These are phyloP conservation scores for Notolepis coatsorum DNA, from an alignment of 2,797 vertebrate species.

Conservation along the genomic window DNA sequence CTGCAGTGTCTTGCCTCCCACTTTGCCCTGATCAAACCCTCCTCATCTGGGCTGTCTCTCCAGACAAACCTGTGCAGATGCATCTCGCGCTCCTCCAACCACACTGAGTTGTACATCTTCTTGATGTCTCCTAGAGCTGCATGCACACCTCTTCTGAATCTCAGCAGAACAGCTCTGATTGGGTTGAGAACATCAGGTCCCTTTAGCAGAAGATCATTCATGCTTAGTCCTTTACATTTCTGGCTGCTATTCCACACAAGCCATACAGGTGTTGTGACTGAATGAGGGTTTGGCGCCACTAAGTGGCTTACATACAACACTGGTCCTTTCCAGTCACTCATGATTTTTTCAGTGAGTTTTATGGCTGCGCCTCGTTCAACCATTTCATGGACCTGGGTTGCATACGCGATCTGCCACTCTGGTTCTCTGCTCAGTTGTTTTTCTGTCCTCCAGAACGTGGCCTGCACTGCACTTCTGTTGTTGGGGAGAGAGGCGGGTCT, in stretches of 20 bases:
- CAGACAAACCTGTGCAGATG: conserved; percentile 21
- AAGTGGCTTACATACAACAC: conserved; percentile 4
- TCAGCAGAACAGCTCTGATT: conserved; percentile 5
- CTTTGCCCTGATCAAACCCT: conserved; percentile 10
- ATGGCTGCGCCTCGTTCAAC: conserved; percentile 1
- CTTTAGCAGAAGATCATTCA: neutral
- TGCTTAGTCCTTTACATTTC: too few species aligned
- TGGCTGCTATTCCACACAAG: neutral
- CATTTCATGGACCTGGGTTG: conserved; percentile 4
- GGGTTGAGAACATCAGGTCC: neutral
- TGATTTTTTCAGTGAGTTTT: neutral
- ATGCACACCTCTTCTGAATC: neutral
- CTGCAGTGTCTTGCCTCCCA: neutral
- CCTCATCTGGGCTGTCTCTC: neutral
- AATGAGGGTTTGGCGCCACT: too few species aligned
- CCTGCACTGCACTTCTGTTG: conserved; percentile 1
- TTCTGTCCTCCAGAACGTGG: conserved; percentile 3
- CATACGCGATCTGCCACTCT: neutral
- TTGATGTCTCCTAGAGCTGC: conserved; percentile 25
- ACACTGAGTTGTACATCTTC: conserved; percentile 44
- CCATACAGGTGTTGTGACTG: neutral
- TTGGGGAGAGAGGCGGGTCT: conserved; percentile 1
- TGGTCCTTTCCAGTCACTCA: conserved; percentile 5
- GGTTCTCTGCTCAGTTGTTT: neutral
- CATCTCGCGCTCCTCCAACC: conserved; percentile 12